A percentile compares a stretch with the other conserved stretches of the same genome.
Evolutionary conservation across 37 sponge, comb jelly and placozoan genomes (phyloP).

Genomic region (Eunapius fragilis): DNA sequence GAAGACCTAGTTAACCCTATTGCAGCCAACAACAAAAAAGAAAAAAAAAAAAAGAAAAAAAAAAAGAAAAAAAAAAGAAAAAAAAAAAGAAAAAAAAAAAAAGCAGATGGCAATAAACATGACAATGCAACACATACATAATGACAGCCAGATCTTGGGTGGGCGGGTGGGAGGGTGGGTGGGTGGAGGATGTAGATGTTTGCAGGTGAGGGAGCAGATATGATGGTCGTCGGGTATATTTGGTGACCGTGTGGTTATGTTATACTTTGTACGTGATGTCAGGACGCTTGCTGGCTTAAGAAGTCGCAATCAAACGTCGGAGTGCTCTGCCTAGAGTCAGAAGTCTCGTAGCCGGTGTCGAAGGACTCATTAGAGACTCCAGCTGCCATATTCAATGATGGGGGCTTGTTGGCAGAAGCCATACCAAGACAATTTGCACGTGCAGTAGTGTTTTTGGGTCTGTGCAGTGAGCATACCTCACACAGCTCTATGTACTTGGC

Average conservation of each 20-base stretch:
- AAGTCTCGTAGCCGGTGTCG: background rate
- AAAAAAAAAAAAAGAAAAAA: background rate
- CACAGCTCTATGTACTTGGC: constrained; percentile 61
- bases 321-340: background rate
- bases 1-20: background rate
- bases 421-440: background rate
- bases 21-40: background rate
- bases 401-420: background rate
- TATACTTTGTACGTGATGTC: too few species aligned
- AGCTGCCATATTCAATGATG: background rate
- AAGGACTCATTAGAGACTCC: background rate
- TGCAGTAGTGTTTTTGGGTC: background rate
- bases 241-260: too few species aligned
- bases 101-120: too few species aligned
- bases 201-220: too few species aligned
- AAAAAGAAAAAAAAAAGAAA: too few species aligned
- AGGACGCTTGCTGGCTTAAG: background rate
- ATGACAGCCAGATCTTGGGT: background rate
- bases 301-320: background rate
- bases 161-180: background rate
- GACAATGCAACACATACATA: background rate
- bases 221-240: too few species aligned
- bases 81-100: too few species aligned
- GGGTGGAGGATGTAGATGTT: background rate
- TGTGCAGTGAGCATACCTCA: constrained; percentile 11